Evolutionary conservation across 2,888 invertebrate genomes (phyloP).

Genomic region (Marronus borbonicus): DNA sequence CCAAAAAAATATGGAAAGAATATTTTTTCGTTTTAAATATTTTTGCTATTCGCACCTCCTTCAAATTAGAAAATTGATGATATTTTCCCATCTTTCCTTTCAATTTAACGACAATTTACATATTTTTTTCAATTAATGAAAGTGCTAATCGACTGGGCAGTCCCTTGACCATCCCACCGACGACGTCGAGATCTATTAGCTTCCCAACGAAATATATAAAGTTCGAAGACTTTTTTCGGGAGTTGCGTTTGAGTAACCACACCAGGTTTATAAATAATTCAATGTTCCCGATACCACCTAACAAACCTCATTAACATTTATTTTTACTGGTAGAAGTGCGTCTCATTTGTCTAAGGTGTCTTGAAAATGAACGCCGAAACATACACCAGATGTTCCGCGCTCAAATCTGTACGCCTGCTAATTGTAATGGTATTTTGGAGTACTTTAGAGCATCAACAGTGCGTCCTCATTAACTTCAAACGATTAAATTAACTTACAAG

Average conservation of each 20-base stretch:
- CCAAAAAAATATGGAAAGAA: neutral
- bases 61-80: no score
- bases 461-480: conserved; percentile 11
- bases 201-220: conserved; percentile 13
- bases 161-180: neutral
- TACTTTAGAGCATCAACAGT: neutral
- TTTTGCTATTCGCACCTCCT: no score
- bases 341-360: conserved; percentile 45
- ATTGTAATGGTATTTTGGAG: conserved; percentile 12
- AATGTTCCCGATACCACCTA: conserved; percentile 37
- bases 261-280: conserved; percentile 44
- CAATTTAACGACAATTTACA: neutral
- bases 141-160: neutral
- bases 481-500: neutral
- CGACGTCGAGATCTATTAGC: conserved; percentile 22
- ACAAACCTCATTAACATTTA: conserved; percentile 45
- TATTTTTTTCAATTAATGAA: neutral
- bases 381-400: conserved; percentile 40
- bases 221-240: conserved; percentile 5
- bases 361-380: conserved; percentile 29
- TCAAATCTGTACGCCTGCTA: neutral
- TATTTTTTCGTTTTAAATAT: no score
- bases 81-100: no score
- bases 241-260: conserved; percentile 8
- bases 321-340: conserved; percentile 41